Percentiles rank a stretch among this genome's conserved stretches.
These are phyloP conservation scores for Mayetiola destructor DNA, from an alignment of 2,888 invertebrate genomes.

Conservation along the genomic window DNA sequence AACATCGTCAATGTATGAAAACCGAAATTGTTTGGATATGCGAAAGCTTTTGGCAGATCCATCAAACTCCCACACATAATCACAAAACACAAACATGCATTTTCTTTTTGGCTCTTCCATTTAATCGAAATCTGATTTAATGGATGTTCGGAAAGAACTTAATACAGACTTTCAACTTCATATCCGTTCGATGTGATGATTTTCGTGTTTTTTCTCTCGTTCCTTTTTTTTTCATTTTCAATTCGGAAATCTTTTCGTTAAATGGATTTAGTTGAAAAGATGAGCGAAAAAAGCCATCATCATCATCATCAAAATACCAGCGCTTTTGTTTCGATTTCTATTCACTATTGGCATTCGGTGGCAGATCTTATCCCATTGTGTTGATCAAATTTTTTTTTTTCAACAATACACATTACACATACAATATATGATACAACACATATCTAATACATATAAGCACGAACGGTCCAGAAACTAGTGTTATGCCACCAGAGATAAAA, in stretches of 20 bases:
- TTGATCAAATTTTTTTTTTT: slow-evolving; percentile 5
- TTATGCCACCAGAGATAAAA: neutral
- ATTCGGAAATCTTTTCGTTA: slow-evolving; percentile 3
- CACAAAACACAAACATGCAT: too few relatives aligned
- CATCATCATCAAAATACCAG: too few relatives aligned
- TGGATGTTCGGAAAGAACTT: neutral
- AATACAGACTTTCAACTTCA: neutral
- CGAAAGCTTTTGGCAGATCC: too few relatives aligned
- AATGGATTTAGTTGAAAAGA: slow-evolving; percentile 3
- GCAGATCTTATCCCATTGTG: slow-evolving; percentile 7
- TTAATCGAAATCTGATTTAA: slow-evolving; percentile 10
- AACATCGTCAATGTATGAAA: neutral
- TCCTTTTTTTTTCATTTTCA: too few relatives aligned
- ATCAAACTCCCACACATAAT: too few relatives aligned
- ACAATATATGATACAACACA: too few relatives aligned
- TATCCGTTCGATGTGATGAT: slow-evolving; percentile 1
- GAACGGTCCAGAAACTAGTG: neutral
- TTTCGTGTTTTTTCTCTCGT: too few relatives aligned
- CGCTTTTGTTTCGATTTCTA: neutral
- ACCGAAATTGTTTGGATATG: neutral
- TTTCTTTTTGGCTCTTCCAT: neutral
- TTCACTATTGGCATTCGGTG: neutral
- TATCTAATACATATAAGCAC: neutral
- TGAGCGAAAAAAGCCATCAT: neutral
- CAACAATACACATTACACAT: neutral